Evolutionary conservation across 1,140 invertebrate genomes (phyloP), one percentile per base, ranked within the genome.

Genomic region (Tenebrio molitor): DNA sequence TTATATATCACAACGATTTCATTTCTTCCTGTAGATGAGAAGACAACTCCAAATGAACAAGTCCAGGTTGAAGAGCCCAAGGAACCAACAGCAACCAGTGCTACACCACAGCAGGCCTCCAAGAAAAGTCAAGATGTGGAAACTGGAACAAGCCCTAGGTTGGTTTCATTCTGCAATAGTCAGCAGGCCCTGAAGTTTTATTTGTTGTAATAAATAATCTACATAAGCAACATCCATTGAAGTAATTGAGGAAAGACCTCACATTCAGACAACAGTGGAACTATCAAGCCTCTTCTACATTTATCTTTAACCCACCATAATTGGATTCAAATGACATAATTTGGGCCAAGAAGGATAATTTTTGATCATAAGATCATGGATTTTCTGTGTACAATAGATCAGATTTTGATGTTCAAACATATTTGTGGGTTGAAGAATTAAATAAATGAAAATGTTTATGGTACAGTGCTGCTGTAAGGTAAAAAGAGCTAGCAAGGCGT

Each of bases 21-120:
- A 72, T 72, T 78, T 71, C 67, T 76, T 76, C 74, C 77, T 78
- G 69, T 78, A 78, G 77, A 76, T 78, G 73, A 78, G 74, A 76
- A 74, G 75, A 76, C 72, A 64, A 70, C 36, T 39, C 7, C 69
- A 66, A 68, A 46, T 69, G 53, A 72, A 70, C 16, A 53, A 10
- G 44, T 64, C 68, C 44, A 69, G 50, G 23, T 58, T 25, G 50
- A 58, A 15, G 50, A 58, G 4, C 10, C 50, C 12, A 58, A 25
- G 50, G 46, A 53, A 12, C 15, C 50, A 29, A 5, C 50, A 5
- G 5, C 46, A 39, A 39, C 36, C 36, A 39, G 36, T 53, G n/a
- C 50, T 29, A 2, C 44, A 21, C 50, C 50, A 58, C 50, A 58
- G 14, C 21, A 58, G 50, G 50, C 23, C 1, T 58, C 23, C 50